Evolutionary conservation across 2,888 invertebrate genomes (phyloP).

Genomic region (Cremastinae sp.): DNA sequence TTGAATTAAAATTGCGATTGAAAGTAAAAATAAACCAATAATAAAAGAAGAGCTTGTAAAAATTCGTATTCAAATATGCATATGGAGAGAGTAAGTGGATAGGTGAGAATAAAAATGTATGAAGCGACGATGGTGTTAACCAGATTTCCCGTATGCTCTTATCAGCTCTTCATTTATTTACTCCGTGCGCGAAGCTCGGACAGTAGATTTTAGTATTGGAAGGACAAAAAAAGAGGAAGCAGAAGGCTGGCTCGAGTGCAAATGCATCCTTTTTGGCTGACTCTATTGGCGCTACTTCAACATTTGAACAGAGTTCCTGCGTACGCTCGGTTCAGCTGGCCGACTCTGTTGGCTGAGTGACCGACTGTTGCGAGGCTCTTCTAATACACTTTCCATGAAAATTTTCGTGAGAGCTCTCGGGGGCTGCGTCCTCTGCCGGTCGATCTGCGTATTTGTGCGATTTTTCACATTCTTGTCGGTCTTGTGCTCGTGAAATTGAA

Average conservation of each 20-base stretch:
- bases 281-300: constrained; percentile 60
- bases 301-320: constrained; percentile 49
- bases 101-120: too few species aligned
- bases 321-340: constrained; percentile 33
- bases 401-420: constrained; percentile 29
- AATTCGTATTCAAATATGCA: too few species aligned
- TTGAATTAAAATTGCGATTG: background rate
- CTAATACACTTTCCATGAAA: constrained; percentile 47
- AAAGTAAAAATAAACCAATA: too few species aligned
- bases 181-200: background rate
- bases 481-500: background rate
- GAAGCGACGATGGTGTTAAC: too few species aligned
- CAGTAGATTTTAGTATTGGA: constrained; percentile 8
- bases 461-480: background rate
- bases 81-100: too few species aligned
- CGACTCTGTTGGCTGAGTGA: constrained; percentile 36
- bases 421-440: constrained; percentile 3
- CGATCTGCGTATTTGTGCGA: background rate
- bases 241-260: constrained; percentile 41
- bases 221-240: constrained; percentile 36
- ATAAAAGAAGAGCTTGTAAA: too few species aligned
- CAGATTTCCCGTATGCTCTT: too few species aligned
- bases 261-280: constrained; percentile 50
- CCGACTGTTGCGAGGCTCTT: constrained; percentile 46
- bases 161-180: background rate